phyloP scores from a whole-genome alignment of 2,888 invertebrate species.

The Oscheius sp. region DNA sequence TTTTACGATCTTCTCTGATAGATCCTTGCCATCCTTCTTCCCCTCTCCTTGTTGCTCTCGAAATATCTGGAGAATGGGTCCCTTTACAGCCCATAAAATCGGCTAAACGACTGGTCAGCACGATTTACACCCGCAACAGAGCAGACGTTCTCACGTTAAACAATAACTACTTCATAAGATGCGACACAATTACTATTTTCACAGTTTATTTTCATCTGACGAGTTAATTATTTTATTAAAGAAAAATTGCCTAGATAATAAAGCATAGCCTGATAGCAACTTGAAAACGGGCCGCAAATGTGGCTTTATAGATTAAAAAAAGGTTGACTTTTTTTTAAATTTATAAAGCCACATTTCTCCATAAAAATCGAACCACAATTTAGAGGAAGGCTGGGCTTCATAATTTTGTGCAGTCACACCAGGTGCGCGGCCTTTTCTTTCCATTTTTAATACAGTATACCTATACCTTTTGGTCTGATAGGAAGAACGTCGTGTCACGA shows the following conservation, averaged over 20 bases:
- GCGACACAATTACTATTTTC: no score
- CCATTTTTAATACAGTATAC: background rate
- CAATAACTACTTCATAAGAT: background rate
- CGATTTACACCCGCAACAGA: constrained; percentile 24
- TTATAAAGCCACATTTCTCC: no score
- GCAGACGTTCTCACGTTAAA: background rate
- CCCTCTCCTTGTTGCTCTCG: background rate
- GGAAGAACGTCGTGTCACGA: background rate
- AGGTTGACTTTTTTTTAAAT: no score
- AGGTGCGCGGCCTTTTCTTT: constrained; percentile 16
- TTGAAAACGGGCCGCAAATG: no score
- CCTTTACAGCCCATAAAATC: constrained; percentile 29
- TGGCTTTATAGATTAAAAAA: no score
- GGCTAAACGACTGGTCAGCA: constrained; percentile 30
- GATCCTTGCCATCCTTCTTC: background rate
- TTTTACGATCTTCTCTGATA: constrained; percentile 19
- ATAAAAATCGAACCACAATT: no score
- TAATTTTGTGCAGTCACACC: constrained; percentile 1
- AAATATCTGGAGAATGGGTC: background rate
- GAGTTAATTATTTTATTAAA: no score
- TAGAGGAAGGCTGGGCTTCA: no score
- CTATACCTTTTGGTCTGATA: background rate
- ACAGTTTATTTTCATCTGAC: no score
- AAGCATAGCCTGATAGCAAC: no score
- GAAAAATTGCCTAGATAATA: background rate